phyloP scores from a whole-genome alignment of 2,888 invertebrate species.

The Drosophila limbata region DNA sequence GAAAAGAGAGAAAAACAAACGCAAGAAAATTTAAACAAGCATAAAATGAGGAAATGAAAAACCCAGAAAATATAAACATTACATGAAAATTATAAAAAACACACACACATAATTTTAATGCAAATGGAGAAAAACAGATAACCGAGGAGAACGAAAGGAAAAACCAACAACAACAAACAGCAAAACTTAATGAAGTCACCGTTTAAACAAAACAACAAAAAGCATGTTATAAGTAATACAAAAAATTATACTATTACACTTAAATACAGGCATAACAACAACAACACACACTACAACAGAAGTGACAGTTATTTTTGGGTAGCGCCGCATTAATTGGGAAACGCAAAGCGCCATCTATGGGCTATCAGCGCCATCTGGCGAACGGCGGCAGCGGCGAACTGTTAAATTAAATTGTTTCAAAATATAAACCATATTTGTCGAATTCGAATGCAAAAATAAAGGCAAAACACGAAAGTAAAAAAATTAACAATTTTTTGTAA shows the following conservation, averaged over 20 bases:
- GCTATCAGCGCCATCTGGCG: conserved; percentile 52
- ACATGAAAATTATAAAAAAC: conserved; percentile 59
- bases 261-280: conserved; percentile 56
- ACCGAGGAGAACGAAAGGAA: conserved; percentile 43
- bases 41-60: conserved; percentile 58
- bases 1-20: conserved; percentile 38
- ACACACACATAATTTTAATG: conserved; percentile 68
- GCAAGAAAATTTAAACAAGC: conserved; percentile 74
- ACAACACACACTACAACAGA: conserved; percentile 27
- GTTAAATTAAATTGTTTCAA: conserved; percentile 68
- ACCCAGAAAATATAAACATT: conserved; percentile 60
- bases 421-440: conserved; percentile 67
- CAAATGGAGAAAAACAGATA: conserved; percentile 71
- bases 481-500: conserved; percentile 64
- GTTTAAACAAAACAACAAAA: conserved; percentile 70
- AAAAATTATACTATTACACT: conserved; percentile 70
- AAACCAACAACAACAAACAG: conserved; percentile 72
- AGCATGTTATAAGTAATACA: conserved; percentile 64
- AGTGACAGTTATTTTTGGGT: conserved; percentile 32
- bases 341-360: conserved; percentile 51
- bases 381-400: conserved; percentile 34
- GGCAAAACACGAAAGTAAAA: conserved; percentile 38
- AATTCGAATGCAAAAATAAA: conserved; percentile 76
- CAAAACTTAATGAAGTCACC: conserved; percentile 81
- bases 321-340: conserved; percentile 23